A percentile compares a stretch with the other conserved stretches of the same genome.
Evolutionary conservation across 2,113 vertebrate genomes (phyloP).

Genomic region (Plestiodon gilberti): DNA sequence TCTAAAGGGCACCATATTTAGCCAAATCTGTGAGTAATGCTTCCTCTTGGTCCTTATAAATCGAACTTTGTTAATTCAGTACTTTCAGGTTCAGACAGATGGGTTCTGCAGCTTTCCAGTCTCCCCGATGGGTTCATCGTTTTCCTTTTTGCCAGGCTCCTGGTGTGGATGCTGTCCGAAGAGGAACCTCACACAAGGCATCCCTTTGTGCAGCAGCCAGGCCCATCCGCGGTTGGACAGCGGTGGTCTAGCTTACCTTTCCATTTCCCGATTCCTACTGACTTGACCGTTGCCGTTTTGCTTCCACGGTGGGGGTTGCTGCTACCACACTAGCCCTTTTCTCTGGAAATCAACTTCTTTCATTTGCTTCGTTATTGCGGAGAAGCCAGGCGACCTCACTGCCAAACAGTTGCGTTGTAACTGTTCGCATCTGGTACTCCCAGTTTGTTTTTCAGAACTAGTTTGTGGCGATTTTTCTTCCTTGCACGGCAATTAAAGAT

Average conservation of each 20-base stretch:
- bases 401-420: background rate
- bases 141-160: background rate
- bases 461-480: background rate
- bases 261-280: accelerated
- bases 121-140: background rate
- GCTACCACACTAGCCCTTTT: background rate
- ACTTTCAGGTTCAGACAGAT: conserved; percentile 24
- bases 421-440: background rate
- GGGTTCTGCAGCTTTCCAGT: conserved; percentile 13
- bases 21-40: background rate
- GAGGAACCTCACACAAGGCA: background rate
- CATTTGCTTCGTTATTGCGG: background rate
- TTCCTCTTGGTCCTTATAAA: conserved; percentile 57
- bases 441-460: background rate
- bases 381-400: background rate
- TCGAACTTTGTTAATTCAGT: conserved; percentile 1
- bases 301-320: background rate
- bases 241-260: conserved; percentile 6
- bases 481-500: no score
- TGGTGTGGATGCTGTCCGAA: background rate
- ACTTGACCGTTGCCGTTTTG: background rate
- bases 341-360: background rate
- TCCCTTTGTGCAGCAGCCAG: background rate
- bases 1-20: conserved; percentile 35
- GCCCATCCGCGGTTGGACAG: accelerated